Conservation (phyloP, 1,140 invertebrate species). For the Ceratosolen solmsi region DNA sequence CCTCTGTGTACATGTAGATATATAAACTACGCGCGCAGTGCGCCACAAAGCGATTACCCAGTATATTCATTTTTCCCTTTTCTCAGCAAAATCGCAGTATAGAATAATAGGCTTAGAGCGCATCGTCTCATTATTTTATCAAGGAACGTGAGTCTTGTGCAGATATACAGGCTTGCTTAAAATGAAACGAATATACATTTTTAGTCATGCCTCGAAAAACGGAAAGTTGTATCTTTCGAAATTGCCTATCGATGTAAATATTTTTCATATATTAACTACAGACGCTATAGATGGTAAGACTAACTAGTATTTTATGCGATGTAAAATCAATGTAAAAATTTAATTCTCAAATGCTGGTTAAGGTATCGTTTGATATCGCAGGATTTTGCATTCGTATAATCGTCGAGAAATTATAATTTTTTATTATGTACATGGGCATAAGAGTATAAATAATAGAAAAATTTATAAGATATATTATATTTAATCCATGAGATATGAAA, state of each 20-base stretch:
- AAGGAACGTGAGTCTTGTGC: background rate
- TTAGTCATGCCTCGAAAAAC: background rate
- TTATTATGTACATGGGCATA: no score
- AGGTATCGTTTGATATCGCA: background rate
- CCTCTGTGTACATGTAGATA: background rate
- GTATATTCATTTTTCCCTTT: slow-evolving; percentile 26
- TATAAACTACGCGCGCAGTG: slow-evolving; percentile 1
- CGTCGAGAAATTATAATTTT: no score
- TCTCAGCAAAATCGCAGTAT: slow-evolving; percentile 30
- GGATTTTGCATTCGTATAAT: background rate
- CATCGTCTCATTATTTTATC: slow-evolving; percentile 26
- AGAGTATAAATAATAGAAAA: no score
- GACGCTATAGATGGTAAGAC: background rate
- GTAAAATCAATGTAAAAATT: background rate
- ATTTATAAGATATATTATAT: no score
- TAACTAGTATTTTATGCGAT: background rate
- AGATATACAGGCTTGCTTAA: background rate
- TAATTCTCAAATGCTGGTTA: background rate
- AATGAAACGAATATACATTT: slow-evolving; percentile 8
- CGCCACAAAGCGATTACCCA: slow-evolving; percentile 27
- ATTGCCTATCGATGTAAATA: background rate
- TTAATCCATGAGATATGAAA: no score
- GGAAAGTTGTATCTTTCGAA: background rate
- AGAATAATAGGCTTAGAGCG: slow-evolving; percentile 43
- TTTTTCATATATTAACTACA: background rate